Evolutionary conservation across 2,888 invertebrate species (phyloP).

Genomic region (Erynnis tages): DNA sequence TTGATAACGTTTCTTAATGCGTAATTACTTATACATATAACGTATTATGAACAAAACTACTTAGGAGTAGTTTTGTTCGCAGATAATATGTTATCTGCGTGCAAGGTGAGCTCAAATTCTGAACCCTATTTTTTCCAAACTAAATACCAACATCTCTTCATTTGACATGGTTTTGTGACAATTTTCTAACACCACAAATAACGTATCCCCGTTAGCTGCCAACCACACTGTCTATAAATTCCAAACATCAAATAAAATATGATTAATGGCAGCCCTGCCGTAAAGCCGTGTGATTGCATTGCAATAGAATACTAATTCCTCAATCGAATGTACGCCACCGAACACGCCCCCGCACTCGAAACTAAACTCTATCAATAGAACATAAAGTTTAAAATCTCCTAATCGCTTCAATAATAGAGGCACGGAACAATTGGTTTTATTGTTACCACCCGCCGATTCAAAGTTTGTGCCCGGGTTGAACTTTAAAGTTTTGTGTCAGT

Average conservation of each 20-base stretch:
- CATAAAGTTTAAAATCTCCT: conserved; percentile 44
- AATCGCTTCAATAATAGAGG: conserved; percentile 49
- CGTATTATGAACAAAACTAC: too few relatives aligned
- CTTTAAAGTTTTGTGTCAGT: conserved; percentile 28
- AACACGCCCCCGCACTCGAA: conserved; percentile 33
- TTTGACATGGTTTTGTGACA: background rate
- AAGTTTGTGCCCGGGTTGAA: conserved; percentile 46
- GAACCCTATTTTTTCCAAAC: too few relatives aligned
- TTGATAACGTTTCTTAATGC: too few relatives aligned
- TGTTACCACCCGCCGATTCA: conserved; percentile 76
- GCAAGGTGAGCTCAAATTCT: too few relatives aligned
- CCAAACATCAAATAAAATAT: conserved; percentile 24
- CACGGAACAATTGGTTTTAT: conserved; percentile 69
- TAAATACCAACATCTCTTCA: too few relatives aligned
- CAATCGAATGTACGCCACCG: conserved; percentile 55
- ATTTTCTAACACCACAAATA: conserved; percentile 32
- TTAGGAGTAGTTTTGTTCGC: too few relatives aligned
- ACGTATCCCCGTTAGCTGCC: conserved; percentile 34
- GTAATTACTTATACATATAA: too few relatives aligned
- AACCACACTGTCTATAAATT: conserved; percentile 17
- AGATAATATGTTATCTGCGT: too few relatives aligned
- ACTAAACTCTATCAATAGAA: conserved; percentile 34
- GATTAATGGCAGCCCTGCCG: conserved; percentile 48
- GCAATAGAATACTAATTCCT: conserved; percentile 70
- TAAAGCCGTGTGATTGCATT: conserved; percentile 55